Evolutionary conservation across 2,113 vertebrate species (phyloP), one percentile per base, ranked within the genome.

Genomic region (Xyliphius kryptos): DNA sequence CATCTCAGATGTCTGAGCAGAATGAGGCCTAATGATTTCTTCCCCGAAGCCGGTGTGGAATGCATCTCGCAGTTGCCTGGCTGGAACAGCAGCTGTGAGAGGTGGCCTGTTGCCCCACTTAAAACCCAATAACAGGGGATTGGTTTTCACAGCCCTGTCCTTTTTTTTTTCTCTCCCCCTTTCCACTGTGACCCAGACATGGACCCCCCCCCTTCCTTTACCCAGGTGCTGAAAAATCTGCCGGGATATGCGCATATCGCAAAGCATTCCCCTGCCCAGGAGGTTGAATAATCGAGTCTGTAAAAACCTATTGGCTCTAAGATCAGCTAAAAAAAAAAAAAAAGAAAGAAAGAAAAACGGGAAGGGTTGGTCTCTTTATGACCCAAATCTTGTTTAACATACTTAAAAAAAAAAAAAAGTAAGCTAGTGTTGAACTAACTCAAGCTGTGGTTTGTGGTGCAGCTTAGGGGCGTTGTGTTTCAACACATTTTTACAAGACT

Each of bases 1-100:
- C 63, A 53, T 62, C 62, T 68, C 49, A 15, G 13, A 68, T 61
- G 53, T 61, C 73, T 53, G 56, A 8, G 36, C 21, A 67, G 60
- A 47, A 52, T 41, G 52, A 53, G 38, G 48, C 15, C 48, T 63
- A 65, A 74, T 68, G 61, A 53, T 47, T 61, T 38, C 52, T 55
- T 52, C 44, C 59, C 49, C 9, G 38, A 60, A 67, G 51, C 41
- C 22, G 11, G 40, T 11, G 19, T 55, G 69, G 69, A 69, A 72
- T 63, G 21, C 53, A 15, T 53, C 58, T 62, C 61, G 47, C 62
- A 58, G 73, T 63, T 66, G 66, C 66, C 69, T 44, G 48, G 21
- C 38, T 51, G 57, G 54, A 69, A 69, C 53, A 62, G 67, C 72
- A 68, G 61, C 51, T 38, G 37, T 17, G 38, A 22, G 43, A 55